Evolutionary conservation across 1,140 invertebrate species (phyloP), one percentile per base, ranked within the genome.

Genomic region (Trichonephila inaurata): DNA sequence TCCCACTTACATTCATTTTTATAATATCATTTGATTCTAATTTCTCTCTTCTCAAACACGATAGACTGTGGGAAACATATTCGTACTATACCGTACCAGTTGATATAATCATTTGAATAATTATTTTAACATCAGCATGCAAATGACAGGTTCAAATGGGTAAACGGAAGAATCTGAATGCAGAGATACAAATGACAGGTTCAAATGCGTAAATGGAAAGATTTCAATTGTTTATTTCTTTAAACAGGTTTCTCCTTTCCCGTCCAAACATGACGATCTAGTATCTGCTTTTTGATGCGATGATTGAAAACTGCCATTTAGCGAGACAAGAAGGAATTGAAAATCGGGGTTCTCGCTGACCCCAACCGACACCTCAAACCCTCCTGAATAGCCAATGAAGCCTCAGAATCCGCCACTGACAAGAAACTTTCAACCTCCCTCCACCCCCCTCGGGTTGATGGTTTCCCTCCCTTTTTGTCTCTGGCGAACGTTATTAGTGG

Each of bases 401-500:
- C 66, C 66, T 24, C 66, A 51, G 44, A 51, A 51, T 51, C 44
- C 44, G 44, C 21, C 18, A 64, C 62, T 64, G 16, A 64, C 62
- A 64, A 64, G 33, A 77, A 28, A 77, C n/a, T 77, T 77, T 24
- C 72, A 19, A 51, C n/a, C 19, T 77, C 33, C 2, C 33, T 40
- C 33, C 33, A 28, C 10, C 40, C 40, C 44, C 81, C 51, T 28
- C 83, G 61, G 10, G 16, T 51, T 58, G 58, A 16, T 60, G 62
- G 16, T 61, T 28, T 64, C 24, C 58, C n/a, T 64, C 58, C 58
- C 44, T 51, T 64, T 89, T 85, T 33, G 19, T 72, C 40, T 44
- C 44, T 51, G 33, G 21, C 83, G 24, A n/a, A 83, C 64, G 81
- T 92, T 92, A 92, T 92, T 87, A 92, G 91, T 87, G 91, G 61